These are phyloP conservation scores for Drosophila monieri DNA, from an alignment of 2,888 invertebrate genomes.

Conservation along the genomic window DNA sequence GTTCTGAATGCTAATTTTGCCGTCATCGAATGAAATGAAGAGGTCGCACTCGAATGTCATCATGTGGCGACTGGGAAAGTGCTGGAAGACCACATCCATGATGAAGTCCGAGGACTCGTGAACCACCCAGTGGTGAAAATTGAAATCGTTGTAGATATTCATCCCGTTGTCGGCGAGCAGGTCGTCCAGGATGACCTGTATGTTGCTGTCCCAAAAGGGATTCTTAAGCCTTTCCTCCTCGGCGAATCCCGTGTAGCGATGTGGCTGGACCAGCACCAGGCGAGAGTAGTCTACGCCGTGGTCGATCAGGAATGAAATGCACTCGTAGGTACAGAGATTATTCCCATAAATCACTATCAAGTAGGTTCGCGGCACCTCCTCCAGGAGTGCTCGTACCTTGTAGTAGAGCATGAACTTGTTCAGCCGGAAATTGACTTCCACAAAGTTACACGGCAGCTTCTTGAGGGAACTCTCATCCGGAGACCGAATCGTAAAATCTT, in stretches of 20 bases:
- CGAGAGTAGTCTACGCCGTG: slow-evolving; percentile 53
- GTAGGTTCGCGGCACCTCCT: slow-evolving; percentile 23
- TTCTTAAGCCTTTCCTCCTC: slow-evolving; percentile 45
- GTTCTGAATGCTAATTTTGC: slow-evolving; percentile 22
- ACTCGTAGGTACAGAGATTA: slow-evolving; percentile 70
- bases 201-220: slow-evolving; percentile 58
- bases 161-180: slow-evolving; percentile 62
- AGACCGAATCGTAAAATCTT: slow-evolving; percentile 40
- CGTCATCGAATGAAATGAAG: slow-evolving; percentile 74
- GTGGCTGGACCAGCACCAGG: slow-evolving; percentile 60
- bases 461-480: neutral
- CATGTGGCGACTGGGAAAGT: slow-evolving; percentile 10
- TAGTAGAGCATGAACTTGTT: slow-evolving; percentile 76
- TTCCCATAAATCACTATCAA: slow-evolving; percentile 73
- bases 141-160: slow-evolving; percentile 43
- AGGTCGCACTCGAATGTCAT: slow-evolving; percentile 67
- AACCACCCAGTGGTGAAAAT: slow-evolving; percentile 55
- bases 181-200: slow-evolving; percentile 59
- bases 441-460: slow-evolving; percentile 67
- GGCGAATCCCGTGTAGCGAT: slow-evolving; percentile 1
- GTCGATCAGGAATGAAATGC: slow-evolving; percentile 65
- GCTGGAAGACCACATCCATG: slow-evolving; percentile 60
- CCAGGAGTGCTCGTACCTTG: slow-evolving; percentile 59
- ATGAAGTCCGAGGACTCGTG: slow-evolving; percentile 49
- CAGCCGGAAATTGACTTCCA: slow-evolving; percentile 74